Conservation (phyloP, 2,888 invertebrate genomes). For the Apamea sordens region DNA sequence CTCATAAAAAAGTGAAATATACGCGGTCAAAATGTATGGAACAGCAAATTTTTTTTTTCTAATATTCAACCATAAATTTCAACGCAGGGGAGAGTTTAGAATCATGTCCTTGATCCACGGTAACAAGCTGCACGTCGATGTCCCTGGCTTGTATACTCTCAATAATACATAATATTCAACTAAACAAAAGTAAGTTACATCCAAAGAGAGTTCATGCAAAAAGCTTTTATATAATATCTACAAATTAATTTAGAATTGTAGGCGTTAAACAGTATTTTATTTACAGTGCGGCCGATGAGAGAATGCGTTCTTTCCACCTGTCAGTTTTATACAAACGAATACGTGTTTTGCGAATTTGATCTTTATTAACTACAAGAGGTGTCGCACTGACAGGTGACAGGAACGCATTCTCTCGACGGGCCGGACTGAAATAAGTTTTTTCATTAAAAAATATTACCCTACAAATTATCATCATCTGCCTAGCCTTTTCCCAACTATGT, state of each 20-base stretch:
- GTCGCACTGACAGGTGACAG: background rate
- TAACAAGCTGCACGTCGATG: too few species aligned
- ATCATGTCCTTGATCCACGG: too few species aligned
- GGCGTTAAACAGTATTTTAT: background rate
- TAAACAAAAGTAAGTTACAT: background rate
- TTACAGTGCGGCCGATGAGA: background rate
- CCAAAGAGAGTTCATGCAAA: constrained; percentile 10
- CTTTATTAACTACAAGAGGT: background rate
- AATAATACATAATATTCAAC: background rate
- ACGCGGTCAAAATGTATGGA: too few species aligned
- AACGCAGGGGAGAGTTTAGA: too few species aligned
- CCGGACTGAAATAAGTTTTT: background rate
- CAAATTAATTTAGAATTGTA: background rate
- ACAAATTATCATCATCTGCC: too few species aligned
- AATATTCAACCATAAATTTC: too few species aligned
- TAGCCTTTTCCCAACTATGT: too few species aligned
- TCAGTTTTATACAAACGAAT: background rate
- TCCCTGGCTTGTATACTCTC: background rate
- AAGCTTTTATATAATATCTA: background rate
- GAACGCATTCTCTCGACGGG: background rate
- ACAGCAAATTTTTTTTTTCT: too few species aligned
- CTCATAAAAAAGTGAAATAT: too few species aligned
- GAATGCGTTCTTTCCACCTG: background rate
- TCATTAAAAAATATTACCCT: background rate
- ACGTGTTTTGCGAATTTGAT: too few species aligned